phyloP scores from a whole-genome alignment of 2,888 invertebrate species.

The Caenorhabditis wallacei region DNA sequence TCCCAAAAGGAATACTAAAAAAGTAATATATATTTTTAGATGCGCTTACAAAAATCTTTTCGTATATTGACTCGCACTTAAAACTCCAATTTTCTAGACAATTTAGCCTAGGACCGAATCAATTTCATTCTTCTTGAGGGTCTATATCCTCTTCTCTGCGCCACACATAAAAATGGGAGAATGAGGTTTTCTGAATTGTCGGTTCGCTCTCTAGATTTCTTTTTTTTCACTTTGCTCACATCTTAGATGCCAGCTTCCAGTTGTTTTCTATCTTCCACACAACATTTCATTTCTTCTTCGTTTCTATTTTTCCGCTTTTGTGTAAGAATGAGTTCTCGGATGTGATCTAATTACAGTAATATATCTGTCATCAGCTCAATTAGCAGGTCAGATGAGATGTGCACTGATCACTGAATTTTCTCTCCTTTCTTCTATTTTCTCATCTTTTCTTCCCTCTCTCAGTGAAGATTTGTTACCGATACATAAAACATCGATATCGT shows the following conservation, averaged over 20 bases:
- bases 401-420: slow-evolving; percentile 39
- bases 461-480: slow-evolving; percentile 17
- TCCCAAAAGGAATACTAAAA: too few relatives aligned
- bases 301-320: slow-evolving; percentile 22
- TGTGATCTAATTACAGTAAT: slow-evolving; percentile 44
- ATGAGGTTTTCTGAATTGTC: slow-evolving; percentile 24
- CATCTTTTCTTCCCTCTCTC: background rate
- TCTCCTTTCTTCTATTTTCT: background rate
- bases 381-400: slow-evolving; percentile 21
- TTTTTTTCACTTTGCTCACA: slow-evolving; percentile 24
- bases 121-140: background rate
- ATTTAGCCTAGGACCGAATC: background rate
- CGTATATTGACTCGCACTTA: slow-evolving; percentile 7
- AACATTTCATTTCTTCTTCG: slow-evolving; percentile 9
- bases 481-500: slow-evolving; percentile 39
- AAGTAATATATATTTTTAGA: background rate
- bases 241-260: slow-evolving; percentile 12
- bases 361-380: slow-evolving; percentile 21
- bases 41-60: background rate
- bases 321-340: slow-evolving; percentile 32
- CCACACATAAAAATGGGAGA: background rate
- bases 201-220: slow-evolving; percentile 7
- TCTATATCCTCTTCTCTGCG: background rate
- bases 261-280: slow-evolving; percentile 40
- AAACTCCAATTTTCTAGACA: slow-evolving; percentile 10